Evolutionary conservation across 2,888 invertebrate genomes (phyloP).

Genomic region (Ormyrus nitidulus): DNA sequence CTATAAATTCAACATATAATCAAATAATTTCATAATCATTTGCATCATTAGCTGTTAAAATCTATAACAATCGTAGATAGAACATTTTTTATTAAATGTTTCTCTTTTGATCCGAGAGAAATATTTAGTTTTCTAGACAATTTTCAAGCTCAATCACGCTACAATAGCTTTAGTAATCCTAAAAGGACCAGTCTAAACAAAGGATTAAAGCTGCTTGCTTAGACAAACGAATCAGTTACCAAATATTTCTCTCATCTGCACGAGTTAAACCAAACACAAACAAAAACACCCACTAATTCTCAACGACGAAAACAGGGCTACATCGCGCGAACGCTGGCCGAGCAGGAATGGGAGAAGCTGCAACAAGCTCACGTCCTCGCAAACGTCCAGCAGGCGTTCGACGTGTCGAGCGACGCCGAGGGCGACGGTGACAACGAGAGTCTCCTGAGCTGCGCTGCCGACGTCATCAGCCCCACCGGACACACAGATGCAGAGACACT

Average conservation of each 20-base stretch:
- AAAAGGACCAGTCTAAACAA: too few species aligned
- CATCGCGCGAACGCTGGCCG: slow-evolving; percentile 73
- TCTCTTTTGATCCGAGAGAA: slow-evolving; percentile 7
- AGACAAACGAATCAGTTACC: too few species aligned
- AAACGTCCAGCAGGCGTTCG: slow-evolving; percentile 94
- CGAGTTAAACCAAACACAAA: too few species aligned
- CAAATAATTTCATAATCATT: too few species aligned
- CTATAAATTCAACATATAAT: too few species aligned
- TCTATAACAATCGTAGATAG: slow-evolving; percentile 25
- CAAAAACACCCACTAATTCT: too few species aligned
- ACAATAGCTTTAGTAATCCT: too few species aligned
- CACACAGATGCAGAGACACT: slow-evolving; percentile 96
- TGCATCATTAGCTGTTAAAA: not conserved
- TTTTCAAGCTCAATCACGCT: too few species aligned
- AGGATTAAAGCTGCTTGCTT: too few species aligned
- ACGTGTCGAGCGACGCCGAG: slow-evolving; percentile 91
- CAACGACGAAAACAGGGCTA: slow-evolving; percentile 65
- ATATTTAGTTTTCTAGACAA: not conserved
- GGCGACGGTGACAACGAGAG: slow-evolving; percentile 87
- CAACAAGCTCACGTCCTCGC: slow-evolving; percentile 94
- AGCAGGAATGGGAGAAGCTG: slow-evolving; percentile 94
- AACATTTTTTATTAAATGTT: not conserved
- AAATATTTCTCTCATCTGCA: too few species aligned
- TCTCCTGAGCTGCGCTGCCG: slow-evolving; percentile 83
- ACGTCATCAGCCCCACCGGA: slow-evolving; percentile 82